These are phyloP conservation scores for Cetoscarus ocellatus DNA, from an alignment of 2,797 vertebrate species.

Conservation along the genomic window DNA sequence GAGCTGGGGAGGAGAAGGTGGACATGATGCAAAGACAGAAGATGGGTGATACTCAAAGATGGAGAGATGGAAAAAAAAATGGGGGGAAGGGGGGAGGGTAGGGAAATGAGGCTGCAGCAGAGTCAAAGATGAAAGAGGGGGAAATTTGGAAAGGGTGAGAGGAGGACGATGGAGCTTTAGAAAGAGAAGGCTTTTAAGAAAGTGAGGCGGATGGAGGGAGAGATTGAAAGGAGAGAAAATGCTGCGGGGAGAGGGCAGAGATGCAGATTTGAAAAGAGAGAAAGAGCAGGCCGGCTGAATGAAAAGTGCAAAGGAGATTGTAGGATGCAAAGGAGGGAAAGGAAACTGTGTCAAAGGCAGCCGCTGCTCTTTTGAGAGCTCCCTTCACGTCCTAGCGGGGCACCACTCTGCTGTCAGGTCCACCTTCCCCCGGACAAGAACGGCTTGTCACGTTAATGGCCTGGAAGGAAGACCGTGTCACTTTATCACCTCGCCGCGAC, in stretches of 20 bases:
- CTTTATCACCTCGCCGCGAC: constrained; percentile 68
- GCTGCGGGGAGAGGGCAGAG: constrained; percentile 56
- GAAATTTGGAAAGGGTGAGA: constrained; percentile 37
- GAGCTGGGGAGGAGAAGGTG: constrained; percentile 35
- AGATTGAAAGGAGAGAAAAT: constrained; percentile 38
- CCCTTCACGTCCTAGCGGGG: constrained; percentile 48
- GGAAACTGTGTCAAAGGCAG: constrained; percentile 53
- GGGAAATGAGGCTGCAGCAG: constrained; percentile 28
- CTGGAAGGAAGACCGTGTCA: constrained; percentile 73
- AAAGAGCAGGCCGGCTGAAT: not conserved
- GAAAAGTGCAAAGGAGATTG: constrained; percentile 3
- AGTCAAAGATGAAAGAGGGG: constrained; percentile 55
- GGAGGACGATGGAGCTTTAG: constrained; percentile 51
- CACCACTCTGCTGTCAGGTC: constrained; percentile 70
- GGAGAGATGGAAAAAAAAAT: constrained; percentile 7
- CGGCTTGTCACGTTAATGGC: constrained; percentile 77
- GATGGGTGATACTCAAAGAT: constrained; percentile 34
- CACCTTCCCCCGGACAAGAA: constrained; percentile 66
- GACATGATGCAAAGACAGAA: constrained; percentile 19
- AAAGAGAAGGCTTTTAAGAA: constrained; percentile 67
- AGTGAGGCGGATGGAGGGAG: constrained; percentile 50
- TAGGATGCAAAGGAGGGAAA: constrained; percentile 13
- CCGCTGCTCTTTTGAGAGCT: constrained; percentile 50
- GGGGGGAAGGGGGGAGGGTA: constrained; percentile 6
- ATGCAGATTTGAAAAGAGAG: constrained; percentile 46